These are phyloP conservation scores for Conger conger DNA, from an alignment of 2,113 vertebrate species.

Conservation along the genomic window DNA sequence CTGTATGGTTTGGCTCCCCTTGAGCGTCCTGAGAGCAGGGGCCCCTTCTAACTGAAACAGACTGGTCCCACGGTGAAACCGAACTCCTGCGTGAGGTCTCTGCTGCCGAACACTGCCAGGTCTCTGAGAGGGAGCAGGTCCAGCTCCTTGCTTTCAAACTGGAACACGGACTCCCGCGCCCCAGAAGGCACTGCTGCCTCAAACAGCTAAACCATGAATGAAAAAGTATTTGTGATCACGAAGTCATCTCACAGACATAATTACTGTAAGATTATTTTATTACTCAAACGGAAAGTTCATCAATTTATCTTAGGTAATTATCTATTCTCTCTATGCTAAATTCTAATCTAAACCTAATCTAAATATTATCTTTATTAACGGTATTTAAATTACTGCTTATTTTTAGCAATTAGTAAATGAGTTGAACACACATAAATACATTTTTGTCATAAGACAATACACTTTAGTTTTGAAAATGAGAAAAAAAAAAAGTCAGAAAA, in stretches of 20 bases:
- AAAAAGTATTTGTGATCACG: background rate
- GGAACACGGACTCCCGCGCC: slow-evolving; percentile 67
- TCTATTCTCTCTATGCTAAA: too few species aligned
- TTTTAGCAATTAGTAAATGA: background rate
- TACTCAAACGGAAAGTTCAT: background rate
- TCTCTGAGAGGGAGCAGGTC: slow-evolving; percentile 76
- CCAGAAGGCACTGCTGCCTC: slow-evolving; percentile 54
- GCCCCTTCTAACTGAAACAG: slow-evolving; percentile 72
- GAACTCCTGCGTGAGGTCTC: slow-evolving; percentile 65
- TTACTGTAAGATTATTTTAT: background rate
- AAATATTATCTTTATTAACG: background rate
- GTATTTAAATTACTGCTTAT: background rate
- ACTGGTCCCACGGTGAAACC: slow-evolving; percentile 79
- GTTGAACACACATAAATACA: background rate
- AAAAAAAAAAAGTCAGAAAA: background rate
- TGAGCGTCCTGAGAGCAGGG: background rate
- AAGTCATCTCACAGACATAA: background rate
- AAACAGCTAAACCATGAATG: slow-evolving; percentile 35
- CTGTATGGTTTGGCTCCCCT: background rate
- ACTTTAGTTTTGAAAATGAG: background rate
- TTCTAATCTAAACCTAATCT: too few species aligned
- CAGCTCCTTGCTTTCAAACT: slow-evolving; percentile 73
- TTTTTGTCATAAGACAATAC: background rate
- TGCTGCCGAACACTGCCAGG: slow-evolving; percentile 72
- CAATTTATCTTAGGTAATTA: too few species aligned